Conservation (phyloP, 2,113 vertebrate genomes). For the Chaetodon trifascialis region DNA sequence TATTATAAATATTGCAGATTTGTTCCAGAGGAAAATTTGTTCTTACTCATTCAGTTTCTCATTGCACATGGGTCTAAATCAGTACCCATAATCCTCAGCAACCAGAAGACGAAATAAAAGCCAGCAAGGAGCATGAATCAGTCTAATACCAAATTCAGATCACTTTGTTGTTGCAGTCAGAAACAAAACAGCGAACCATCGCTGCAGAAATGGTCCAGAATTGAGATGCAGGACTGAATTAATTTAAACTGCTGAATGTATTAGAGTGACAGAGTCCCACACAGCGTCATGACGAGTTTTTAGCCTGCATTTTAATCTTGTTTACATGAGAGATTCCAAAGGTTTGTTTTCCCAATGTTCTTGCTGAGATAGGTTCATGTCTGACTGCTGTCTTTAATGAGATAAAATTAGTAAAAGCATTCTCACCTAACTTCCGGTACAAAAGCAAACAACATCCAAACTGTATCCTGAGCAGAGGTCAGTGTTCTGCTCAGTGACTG, state of each 20-base stretch:
- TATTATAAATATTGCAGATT: background rate
- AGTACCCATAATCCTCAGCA: background rate
- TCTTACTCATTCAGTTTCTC: background rate
- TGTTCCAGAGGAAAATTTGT: background rate
- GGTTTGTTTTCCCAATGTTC: background rate
- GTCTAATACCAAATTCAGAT: background rate
- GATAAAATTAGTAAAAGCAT: background rate
- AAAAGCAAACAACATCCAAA: background rate
- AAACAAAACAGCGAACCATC: background rate
- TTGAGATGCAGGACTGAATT: background rate
- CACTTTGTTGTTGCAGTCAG: background rate
- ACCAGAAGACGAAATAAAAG: background rate
- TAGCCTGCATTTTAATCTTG: slow-evolving; percentile 3
- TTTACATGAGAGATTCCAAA: background rate
- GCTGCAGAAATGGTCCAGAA: background rate
- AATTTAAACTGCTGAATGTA: background rate
- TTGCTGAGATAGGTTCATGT: background rate
- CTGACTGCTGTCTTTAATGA: background rate
- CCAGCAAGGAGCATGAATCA: background rate
- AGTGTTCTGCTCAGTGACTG: background rate
- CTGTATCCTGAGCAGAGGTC: background rate
- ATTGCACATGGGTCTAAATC: background rate
- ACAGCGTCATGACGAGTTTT: background rate
- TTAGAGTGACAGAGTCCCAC: background rate
- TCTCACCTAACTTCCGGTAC: background rate